These are phyloP conservation scores for Pempheris klunzingeri DNA, from an alignment of 2,797 vertebrate species.

Conservation along the genomic window DNA sequence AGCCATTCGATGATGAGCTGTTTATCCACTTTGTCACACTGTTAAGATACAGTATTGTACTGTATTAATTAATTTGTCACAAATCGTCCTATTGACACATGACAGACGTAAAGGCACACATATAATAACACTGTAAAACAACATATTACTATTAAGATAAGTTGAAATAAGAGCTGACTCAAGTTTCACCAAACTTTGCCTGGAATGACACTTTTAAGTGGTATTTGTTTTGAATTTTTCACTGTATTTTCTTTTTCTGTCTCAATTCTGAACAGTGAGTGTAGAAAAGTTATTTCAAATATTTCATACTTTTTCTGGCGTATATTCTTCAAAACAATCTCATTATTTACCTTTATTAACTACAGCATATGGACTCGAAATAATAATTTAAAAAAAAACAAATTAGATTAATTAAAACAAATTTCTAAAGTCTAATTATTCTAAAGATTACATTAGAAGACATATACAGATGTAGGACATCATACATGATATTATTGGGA, in stretches of 20 bases:
- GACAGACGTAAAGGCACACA: neutral
- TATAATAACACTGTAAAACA: neutral
- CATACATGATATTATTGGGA: neutral
- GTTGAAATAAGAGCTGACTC: neutral
- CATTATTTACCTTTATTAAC: neutral
- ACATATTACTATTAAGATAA: neutral
- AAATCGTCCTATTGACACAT: neutral
- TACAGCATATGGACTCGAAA: neutral
- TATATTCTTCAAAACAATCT: neutral
- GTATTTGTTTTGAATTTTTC: neutral
- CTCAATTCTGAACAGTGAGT: no score
- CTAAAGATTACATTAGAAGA: neutral
- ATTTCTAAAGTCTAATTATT: neutral
- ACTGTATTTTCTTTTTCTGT: neutral
- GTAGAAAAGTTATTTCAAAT: no score
- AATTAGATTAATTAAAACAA: no score
- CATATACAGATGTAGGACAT: neutral
- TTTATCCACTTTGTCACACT: conserved; percentile 5
- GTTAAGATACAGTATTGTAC: neutral
- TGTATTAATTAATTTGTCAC: neutral
- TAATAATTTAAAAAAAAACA: no score
- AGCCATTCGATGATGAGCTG: conserved; percentile 14
- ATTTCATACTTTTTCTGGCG: neutral
- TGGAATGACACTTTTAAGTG: neutral
- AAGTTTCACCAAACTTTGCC: neutral